These are phyloP conservation scores for Triplophysa siluroides DNA, from an alignment of 2,113 vertebrate genomes.

Conservation along the genomic window DNA sequence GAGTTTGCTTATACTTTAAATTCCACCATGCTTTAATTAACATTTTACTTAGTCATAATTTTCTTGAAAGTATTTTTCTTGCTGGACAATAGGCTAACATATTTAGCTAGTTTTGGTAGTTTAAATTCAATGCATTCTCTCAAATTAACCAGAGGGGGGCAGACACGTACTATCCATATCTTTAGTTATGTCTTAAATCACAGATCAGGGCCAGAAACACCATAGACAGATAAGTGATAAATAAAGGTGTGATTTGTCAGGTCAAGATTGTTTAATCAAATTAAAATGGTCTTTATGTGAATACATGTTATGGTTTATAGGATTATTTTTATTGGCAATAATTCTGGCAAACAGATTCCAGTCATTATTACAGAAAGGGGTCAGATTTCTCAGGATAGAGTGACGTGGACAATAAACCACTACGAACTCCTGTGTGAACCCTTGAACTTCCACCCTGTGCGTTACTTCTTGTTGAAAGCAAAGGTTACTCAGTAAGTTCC, in stretches of 20 bases:
- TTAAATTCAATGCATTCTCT: conserved; percentile 37
- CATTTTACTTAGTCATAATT: no score
- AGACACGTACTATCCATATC: conserved; percentile 26
- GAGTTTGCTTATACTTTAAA: no score
- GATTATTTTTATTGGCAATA: neutral
- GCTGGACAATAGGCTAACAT: no score
- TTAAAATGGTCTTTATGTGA: neutral
- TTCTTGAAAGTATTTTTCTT: no score
- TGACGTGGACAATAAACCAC: conserved; percentile 12
- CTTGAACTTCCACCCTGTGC: neutral
- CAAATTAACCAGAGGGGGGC: conserved; percentile 51
- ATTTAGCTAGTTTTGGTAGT: neutral
- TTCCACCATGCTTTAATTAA: no score
- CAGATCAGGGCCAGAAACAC: no score
- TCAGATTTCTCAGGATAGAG: conserved; percentile 24
- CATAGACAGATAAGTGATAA: no score
- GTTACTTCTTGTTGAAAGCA: conserved; percentile 24
- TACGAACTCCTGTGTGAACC: conserved; percentile 27
- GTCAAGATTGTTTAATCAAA: no score
- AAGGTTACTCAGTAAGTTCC: neutral
- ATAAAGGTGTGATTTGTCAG: no score
- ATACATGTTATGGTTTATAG: neutral
- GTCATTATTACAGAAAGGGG: neutral
- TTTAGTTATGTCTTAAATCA: neutral
- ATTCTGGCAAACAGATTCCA: neutral